Evolutionary conservation across 1,140 invertebrate genomes (phyloP).

Genomic region (Polypedilum pembai): DNA sequence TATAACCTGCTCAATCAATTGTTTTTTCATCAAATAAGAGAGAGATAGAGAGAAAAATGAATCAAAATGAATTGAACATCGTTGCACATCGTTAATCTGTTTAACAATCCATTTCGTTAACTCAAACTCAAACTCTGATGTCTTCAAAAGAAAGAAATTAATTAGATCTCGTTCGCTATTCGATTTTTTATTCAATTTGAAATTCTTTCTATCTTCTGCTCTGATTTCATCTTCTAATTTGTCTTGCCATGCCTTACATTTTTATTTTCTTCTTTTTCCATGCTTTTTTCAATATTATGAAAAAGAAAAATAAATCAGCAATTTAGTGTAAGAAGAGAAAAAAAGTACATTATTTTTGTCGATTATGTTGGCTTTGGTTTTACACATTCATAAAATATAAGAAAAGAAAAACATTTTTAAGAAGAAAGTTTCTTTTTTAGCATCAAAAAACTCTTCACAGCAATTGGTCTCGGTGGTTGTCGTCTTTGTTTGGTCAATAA

Average conservation of each 20-base stretch:
- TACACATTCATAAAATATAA: too few species aligned
- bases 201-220: background rate
- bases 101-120: conserved; percentile 25
- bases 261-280: background rate
- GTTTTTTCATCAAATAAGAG: background rate
- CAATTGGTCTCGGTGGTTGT: too few species aligned
- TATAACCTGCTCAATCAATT: background rate
- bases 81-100: conserved; percentile 22
- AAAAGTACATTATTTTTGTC: too few species aligned
- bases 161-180: conserved; percentile 25
- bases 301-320: too few species aligned
- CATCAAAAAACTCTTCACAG: too few species aligned
- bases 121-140: background rate
- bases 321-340: too few species aligned
- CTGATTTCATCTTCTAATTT: background rate
- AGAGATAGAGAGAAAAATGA: background rate
- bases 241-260: background rate
- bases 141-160: background rate
- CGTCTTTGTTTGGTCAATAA: too few species aligned
- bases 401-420: too few species aligned
- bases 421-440: too few species aligned
- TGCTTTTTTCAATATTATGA: background rate
- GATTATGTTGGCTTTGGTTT: too few species aligned
- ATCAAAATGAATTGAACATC: background rate
- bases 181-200: conserved; percentile 7